Base-by-base conservation (phyloP, 1,140 invertebrate species). In the Hycleus cichorii region DNA sequence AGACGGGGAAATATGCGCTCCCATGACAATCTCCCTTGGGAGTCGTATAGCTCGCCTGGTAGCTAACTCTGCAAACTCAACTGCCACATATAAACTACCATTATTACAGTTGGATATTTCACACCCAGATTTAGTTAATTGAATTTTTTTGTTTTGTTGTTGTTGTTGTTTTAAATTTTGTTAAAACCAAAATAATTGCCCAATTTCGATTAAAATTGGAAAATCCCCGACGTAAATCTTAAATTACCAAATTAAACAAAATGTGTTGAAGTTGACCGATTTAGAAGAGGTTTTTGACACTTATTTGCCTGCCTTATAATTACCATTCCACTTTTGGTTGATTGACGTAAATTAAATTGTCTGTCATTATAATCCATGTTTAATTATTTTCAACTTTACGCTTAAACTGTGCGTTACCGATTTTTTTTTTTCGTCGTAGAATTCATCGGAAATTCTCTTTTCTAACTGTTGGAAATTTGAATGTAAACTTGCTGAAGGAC, bases 1-100 rank as follows among this genome's bases (percentile, higher is more conserved):
- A 65, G 66, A 64, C 66, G 60, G 66, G 66, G 66, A 68, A 68
- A 68, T 68, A 68, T 66, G 66, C 66, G 64, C 64, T 68, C 66
- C 66, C 66, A 68, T 68, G 64, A 62, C 62, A 63, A 50, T 49
- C 11, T 68, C 66, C 66, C 66, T 52, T 51, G 64, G 66, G 66
- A 68, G 64, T 51, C 64, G 64, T 68, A 65, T 66, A 68, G 60
- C 66, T 68, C 64, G 59, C 63, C 58, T 58, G 56, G 52, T 54
- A 63, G 62, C 61, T 56, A 60, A 60, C 64, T 60, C 64, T 60
- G 64, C 53, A 55, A 54, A 55, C 58, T 53, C 58, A 60, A 60
- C 55, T 48, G 48, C 62, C 58, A 59, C 63, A 63, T 67, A 65
- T 64, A 67, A 64, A 67, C 64, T 67, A 67, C 63, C 63, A 65